phyloP scores from a whole-genome alignment of 2,888 invertebrate species.

The Eumacrocentrus americanus region DNA sequence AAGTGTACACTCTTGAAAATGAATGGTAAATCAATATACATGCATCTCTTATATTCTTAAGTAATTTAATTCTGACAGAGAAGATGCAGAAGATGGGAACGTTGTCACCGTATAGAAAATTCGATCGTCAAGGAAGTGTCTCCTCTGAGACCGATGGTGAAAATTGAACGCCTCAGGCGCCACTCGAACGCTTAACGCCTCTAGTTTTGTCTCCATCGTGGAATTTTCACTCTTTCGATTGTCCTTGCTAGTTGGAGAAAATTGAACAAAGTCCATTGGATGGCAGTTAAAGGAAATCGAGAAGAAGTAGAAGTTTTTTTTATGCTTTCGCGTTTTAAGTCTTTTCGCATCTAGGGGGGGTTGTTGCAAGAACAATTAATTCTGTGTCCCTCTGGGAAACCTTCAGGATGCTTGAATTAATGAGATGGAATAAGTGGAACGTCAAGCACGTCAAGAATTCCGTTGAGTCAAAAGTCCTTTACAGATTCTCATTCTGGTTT shows the following conservation, averaged over 20 bases:
- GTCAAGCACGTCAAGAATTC: not conserved
- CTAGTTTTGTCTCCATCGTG: too few species aligned
- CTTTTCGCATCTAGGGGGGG: not conserved
- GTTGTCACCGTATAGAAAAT: too few species aligned
- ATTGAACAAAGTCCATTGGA: not conserved
- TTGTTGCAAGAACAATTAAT: slow-evolving; percentile 29
- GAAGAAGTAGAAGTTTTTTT: not conserved
- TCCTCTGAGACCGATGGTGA: too few species aligned
- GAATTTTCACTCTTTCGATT: not conserved
- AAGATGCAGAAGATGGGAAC: too few species aligned
- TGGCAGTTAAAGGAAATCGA: not conserved
- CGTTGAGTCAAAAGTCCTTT: not conserved
- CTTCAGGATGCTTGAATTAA: slow-evolving; percentile 29
- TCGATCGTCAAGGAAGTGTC: too few species aligned
- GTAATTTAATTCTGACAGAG: not conserved
- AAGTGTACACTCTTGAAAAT: not conserved
- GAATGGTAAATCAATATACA: not conserved
- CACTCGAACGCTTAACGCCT: too few species aligned
- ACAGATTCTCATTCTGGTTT: not conserved
- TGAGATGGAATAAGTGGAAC: slow-evolving; percentile 25
- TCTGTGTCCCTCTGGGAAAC: slow-evolving; percentile 26
- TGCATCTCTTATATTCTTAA: not conserved
- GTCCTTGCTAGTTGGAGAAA: not conserved
- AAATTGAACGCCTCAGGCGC: too few species aligned
- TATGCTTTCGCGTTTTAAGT: not conserved